Base-by-base conservation (phyloP, 2,888 invertebrate genomes). In the Drosophila monieri region DNA sequence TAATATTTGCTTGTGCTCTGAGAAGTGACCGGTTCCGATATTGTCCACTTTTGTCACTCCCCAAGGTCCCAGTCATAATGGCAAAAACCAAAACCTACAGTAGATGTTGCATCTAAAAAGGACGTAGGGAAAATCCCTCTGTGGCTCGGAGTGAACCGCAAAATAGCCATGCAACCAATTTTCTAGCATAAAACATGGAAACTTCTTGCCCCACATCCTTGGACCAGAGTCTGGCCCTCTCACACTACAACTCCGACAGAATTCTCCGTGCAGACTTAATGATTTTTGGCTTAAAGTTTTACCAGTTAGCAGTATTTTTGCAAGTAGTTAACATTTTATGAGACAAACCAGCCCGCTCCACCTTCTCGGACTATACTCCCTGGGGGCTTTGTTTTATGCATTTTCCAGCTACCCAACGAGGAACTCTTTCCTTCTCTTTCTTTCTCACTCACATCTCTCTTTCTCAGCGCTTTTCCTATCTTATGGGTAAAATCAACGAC, bases 241-340 rank as follows among this genome's bases (percentile, higher is more conserved):
- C 51, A 65, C 66, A 60, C 65, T 43, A 32, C 41, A 48, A 48
- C 18, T 58, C 56, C 58, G 44, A 61, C 78, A 73, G 49, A 66
- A 64, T 62, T 52, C 64, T 64, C 74, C 53, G 72, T 75, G 75
- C 77, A 80, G 78, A 81, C 86, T 85, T 86, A 84, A 85, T 85
- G 86, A 85, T 85, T 85, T 85, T 85, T 85, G 84, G 85, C 80
- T 84, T 84, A 84, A 84, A 84, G 84, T 84, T 86, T 64, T 86
- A 81, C 81, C 81, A 81, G 81, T 81, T 81, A 85, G 81, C 81
- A 80, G 83, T 83, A 85, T 85, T 86, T 81, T 80, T 75, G 85
- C 81, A 78, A 85, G 84, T 86, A 85, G 84, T 86, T 85, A 86
- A 81, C 78, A 86, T 84, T 86, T 86, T 86, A 86, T 80, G 81